Conservation (phyloP, 2,113 vertebrate species). For the Antechinus stuartii region DNA sequence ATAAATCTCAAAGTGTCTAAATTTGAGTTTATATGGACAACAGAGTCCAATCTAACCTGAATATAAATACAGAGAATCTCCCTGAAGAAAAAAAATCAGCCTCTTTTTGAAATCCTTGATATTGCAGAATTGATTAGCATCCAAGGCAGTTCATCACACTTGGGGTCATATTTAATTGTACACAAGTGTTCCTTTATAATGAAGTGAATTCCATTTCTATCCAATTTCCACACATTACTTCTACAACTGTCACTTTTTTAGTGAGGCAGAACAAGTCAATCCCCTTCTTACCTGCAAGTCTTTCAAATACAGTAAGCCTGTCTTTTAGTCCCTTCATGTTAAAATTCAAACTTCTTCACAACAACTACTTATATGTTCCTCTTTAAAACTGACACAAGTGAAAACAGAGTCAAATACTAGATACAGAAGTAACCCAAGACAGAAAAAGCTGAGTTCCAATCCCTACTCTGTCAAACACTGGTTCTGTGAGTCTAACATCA, state of each 20-base stretch:
- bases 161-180: neutral
- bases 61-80: neutral
- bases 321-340: neutral
- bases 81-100: neutral
- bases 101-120: neutral
- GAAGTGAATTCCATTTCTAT: neutral
- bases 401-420: neutral
- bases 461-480: neutral
- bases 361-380: neutral
- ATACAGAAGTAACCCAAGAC: neutral
- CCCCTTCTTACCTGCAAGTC: neutral
- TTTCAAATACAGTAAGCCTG: neutral
- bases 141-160: neutral
- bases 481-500: neutral
- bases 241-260: neutral
- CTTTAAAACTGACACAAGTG: neutral
- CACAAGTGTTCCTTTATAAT: neutral
- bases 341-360: neutral
- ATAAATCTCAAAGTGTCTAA: neutral
- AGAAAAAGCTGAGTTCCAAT: neutral
- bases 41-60: neutral
- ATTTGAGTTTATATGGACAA: neutral
- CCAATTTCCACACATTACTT: neutral
- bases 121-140: neutral
- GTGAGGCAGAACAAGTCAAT: neutral